Base-by-base conservation (phyloP, 2,888 invertebrate species). In the Patella caerulea region DNA sequence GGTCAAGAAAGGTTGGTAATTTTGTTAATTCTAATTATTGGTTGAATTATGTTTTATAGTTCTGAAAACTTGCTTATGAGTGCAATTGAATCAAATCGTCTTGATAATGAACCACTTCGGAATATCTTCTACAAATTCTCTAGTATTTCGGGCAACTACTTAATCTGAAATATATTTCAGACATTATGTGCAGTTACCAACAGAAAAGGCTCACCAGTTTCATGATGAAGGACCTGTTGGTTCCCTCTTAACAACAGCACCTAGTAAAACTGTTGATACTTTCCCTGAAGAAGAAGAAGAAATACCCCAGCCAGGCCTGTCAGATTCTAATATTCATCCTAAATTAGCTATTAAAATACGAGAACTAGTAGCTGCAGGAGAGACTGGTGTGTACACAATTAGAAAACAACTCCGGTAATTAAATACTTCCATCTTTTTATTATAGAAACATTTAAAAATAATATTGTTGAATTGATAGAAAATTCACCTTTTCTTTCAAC, bases 141-240 rank as follows among this genome's bases (percentile, higher is more conserved):
- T 15, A 45, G 52, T 9, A 45, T 17, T 14, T n/a, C n/a, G 1
- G 24, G n/a, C 15, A 54, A 4, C n/a, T 71, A 29, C 19, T 59
- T n/a, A 24, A 5, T 45, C 45, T 7, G 5, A 45, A 45, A 45
- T 45, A 45, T 45, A 45, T 75, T 79, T 7, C 80, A 91, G 91
- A 80, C 90, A 82, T 81, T 92, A 91, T 82, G 88, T 91, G 5
- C 91, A 92, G 86, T 82, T 92, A n/a, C 92, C 92, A 7, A 88
- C 90, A 45, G 88, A 88, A 59, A 86, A 88, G 70, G 91, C 91
- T 7, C 92, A 92, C 77, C 90, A 91, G 82, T 91, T 89, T 83
- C 92, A 92, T 77, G 85, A 82, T 34, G 84, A 83, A 24, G 55
- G 77, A 45, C 72, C 45, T 7, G 29, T 45, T 3, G 72, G 70